These are phyloP conservation scores for Thryonomys swinderianus DNA, from an alignment of 2,113 vertebrate species.

Conservation along the genomic window DNA sequence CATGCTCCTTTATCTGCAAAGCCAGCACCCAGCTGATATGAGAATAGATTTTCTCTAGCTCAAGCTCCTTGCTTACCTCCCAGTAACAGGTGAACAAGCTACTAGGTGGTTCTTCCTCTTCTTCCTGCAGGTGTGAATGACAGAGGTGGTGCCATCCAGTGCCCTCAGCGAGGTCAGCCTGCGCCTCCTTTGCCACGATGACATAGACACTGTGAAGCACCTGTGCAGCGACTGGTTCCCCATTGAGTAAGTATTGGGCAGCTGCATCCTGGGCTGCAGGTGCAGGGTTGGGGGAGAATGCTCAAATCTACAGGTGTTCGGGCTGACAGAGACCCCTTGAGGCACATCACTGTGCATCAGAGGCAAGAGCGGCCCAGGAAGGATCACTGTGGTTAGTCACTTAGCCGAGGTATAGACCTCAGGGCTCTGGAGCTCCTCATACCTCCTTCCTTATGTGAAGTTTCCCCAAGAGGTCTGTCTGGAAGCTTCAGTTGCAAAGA, in stretches of 20 bases:
- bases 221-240: constrained; percentile 99
- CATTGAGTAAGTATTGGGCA: constrained; percentile 92
- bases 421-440: background rate
- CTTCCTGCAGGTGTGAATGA: constrained; percentile 96
- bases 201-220: constrained; percentile 98
- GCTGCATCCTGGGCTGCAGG: background rate
- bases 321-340: background rate
- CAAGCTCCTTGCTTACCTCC: accelerated
- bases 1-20: background rate
- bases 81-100: background rate
- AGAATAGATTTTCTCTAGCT: background rate
- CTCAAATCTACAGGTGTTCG: background rate
- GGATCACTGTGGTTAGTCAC: background rate
- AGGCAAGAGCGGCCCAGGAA: background rate
- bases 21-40: background rate
- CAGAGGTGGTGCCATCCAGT: constrained; percentile 95
- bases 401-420: background rate
- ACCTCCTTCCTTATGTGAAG: background rate
- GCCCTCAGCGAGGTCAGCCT: constrained; percentile 97
- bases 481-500: background rate
- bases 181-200: constrained; percentile 98
- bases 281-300: accelerated
- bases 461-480: background rate
- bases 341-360: background rate
- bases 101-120: background rate